Conservation (phyloP, 2,797 vertebrate genomes). For the Scolopax bukidnonensis region DNA sequence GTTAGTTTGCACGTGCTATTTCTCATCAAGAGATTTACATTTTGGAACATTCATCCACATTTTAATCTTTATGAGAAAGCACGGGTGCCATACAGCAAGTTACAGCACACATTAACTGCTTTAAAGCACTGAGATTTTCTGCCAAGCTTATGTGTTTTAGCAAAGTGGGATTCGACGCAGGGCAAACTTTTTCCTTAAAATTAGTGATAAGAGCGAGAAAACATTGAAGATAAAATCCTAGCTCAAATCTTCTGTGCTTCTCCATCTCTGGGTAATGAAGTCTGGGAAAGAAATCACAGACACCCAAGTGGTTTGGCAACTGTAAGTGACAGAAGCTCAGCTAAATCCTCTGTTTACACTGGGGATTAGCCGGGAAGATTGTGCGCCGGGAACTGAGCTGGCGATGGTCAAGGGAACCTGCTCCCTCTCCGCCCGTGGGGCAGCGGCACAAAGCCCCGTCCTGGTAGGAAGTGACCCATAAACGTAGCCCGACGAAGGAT, state of each 20-base stretch:
- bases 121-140: neutral
- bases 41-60: neutral
- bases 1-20: rapidly evolving
- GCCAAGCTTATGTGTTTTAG: neutral
- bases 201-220: neutral
- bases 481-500: slow-evolving; percentile 90
- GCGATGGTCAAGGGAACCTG: slow-evolving; percentile 84
- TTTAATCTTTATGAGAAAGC: neutral
- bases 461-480: slow-evolving; percentile 98
- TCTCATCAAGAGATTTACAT: neutral
- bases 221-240: slow-evolving; percentile 18
- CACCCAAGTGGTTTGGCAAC: slow-evolving; percentile 85
- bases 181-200: neutral
- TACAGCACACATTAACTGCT: neutral
- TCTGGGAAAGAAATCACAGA: slow-evolving; percentile 81
- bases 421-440: slow-evolving; percentile 82
- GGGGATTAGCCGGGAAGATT: slow-evolving; percentile 83
- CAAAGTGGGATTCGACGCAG: rapidly evolving
- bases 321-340: slow-evolving; percentile 85
- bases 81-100: neutral
- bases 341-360: slow-evolving; percentile 90
- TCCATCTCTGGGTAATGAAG: slow-evolving; percentile 69
- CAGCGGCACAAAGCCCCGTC: slow-evolving; percentile 85
- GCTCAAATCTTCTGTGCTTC: slow-evolving; percentile 47
- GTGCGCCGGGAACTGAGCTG: slow-evolving; percentile 74